These are phyloP conservation scores for Megalurothrips usitatus DNA, from an alignment of 2,888 invertebrate species.

Conservation along the genomic window DNA sequence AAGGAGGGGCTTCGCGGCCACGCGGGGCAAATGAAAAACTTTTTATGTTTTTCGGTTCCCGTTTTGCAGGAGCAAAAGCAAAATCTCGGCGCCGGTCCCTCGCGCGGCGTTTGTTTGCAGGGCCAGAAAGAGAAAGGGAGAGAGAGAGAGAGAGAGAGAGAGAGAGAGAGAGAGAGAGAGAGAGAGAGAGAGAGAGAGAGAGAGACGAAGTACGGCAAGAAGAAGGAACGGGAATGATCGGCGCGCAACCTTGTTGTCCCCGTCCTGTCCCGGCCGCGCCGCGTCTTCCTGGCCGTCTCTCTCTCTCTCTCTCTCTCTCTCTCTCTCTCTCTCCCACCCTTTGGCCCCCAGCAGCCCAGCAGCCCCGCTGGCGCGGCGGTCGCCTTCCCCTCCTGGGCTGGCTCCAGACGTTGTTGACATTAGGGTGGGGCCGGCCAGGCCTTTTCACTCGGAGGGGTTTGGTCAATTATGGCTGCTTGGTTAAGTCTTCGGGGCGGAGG, in stretches of 20 bases:
- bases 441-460: neutral
- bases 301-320: too few species aligned
- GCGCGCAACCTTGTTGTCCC: neutral
- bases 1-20: too few species aligned
- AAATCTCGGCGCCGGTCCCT: neutral
- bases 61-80: neutral
- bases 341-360: neutral
- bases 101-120: neutral
- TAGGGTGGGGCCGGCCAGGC: neutral
- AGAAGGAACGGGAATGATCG: neutral
- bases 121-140: neutral
- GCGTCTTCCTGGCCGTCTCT: neutral
- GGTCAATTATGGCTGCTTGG: slow-evolving; percentile 16
- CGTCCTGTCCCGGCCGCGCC: neutral
- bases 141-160: neutral
- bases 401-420: neutral
- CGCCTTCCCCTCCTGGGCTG: neutral
- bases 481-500: neutral
- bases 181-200: too few species aligned
- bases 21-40: neutral
- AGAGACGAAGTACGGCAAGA: neutral
- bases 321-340: too few species aligned
- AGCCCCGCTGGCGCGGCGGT: neutral
- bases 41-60: neutral
- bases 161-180: too few species aligned